Base-by-base conservation (phyloP, 1,140 invertebrate genomes). In the Oreohelix idahoensis region DNA sequence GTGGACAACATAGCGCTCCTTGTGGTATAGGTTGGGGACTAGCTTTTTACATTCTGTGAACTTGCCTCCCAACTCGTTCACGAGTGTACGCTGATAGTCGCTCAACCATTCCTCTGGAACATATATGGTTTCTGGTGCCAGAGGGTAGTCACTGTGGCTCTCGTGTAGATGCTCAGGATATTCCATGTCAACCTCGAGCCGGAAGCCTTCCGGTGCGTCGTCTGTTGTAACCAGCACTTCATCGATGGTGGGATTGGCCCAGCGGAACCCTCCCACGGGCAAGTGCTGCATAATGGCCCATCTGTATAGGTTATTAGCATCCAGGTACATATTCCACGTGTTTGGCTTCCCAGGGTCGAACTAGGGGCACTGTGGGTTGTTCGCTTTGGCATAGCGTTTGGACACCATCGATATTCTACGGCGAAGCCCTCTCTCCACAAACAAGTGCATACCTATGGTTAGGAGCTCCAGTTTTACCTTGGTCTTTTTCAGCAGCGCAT, bases 1-100 rank as follows among this genome's bases (percentile, higher is more conserved):
- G 66, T 87, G 83, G n/a, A 86, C 51, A 23, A 86, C 84, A 75
- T 86, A 88, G 29, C 70, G 39, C 51, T 84, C 35, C 63, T 87
- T 87, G 45, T 83, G 70, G 51, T 69, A 38, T 10, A 86, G 82
- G 36, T 84, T 86, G 13, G 85, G 75, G 0, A 88, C 79, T 38
- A 86, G 32, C 63, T 86, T 87, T 23, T 20, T 69, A 49, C 78
- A 75, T 76, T 85, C 79, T 17, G 69, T 75, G 36, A 26, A 32
- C 13, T n/a, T 73, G 35, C 53, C 39, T 2, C 73, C 49, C 53
- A 83, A 42, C 13, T 73, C 45, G 23, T 49, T 51, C 26, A 74
- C 8, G 45, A 84, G 80, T 26, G 45, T 45, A 0, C 53, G 79
- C 39, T 83, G 80, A 32, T 82, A 82, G 20, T 76, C 71, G 17